Conservation (phyloP, 1,140 invertebrate genomes). For the Plectus sambesii region DNA sequence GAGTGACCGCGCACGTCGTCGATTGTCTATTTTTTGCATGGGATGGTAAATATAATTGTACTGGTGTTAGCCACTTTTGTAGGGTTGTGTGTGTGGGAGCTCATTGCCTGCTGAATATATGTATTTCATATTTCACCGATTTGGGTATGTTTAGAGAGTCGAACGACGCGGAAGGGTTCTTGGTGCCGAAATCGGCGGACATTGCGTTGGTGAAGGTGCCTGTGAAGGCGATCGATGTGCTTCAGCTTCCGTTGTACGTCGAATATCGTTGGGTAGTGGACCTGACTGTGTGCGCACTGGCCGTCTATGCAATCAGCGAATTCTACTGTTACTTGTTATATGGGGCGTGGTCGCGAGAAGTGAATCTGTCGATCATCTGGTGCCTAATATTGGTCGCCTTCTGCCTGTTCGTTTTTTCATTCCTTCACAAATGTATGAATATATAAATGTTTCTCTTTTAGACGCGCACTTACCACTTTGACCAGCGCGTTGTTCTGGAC, state of each 20-base stretch:
- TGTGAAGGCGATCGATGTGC: not conserved
- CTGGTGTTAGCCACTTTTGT: no score
- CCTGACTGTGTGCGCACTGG: constrained; percentile 2
- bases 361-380: constrained; percentile 5
- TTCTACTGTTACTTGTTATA: not conserved
- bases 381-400: not conserved
- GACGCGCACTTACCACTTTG: constrained; percentile 1
- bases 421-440: not conserved
- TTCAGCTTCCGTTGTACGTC: constrained; percentile 8
- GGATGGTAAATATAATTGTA: no score
- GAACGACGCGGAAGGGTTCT: constrained; percentile 4
- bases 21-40: no score
- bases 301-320: constrained; percentile 3
- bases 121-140: not conserved
- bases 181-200: constrained; percentile 2
- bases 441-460: not conserved
- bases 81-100: no score
- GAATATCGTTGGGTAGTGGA: constrained; percentile 3
- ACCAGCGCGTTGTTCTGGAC: constrained; percentile 5
- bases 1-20: no score
- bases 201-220: not conserved
- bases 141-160: not conserved
- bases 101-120: not conserved
- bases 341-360: not conserved
- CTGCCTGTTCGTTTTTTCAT: constrained; percentile 1